Evolutionary conservation across 1,140 invertebrate species (phyloP), one percentile per base, ranked within the genome.

Genomic region (Ceratina australensis): DNA sequence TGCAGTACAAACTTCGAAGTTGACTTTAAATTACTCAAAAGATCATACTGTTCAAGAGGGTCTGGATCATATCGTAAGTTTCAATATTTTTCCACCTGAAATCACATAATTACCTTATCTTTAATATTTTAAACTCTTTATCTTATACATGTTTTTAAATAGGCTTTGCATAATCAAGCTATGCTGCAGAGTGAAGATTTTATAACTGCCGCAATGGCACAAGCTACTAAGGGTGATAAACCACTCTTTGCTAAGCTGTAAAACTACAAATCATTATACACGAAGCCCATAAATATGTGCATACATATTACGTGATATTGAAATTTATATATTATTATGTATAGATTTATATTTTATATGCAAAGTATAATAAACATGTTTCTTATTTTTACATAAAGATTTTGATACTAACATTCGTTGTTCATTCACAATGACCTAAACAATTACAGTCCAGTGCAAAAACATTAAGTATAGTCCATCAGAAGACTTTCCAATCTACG

Each of bases 141-240:
- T 63, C 67, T 60, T 28, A 79, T 4, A 28, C 63, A 33, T 61
- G 60, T 78, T n/a, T 74, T 78, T 18, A 60, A 60, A 79, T 68
- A 98, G 96, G 94, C 94, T 49, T 90, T 94, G 49, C 94, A 95
- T 89, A 99, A 99, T 92, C 95, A 96, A 91, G 89, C 93, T 18
- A 96, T 97, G 94, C 90, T 99, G 54, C 98, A 98, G 91, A 98
- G 97, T 89, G 97, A 99, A 93, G 98, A 99, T 92, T 94, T 99
- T 75, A 90, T 95, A 57, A 97, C 96, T 88, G 95, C 97, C 28
- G 94, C 95, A 3, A 94, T 96, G 84, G 96, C 96, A 26, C 92
- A 93, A 66, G 94, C 95, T 42, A 95, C 95, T 3, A 98, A 97
- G 91, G 92, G 93, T 63, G 93, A 94, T 63, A 90, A 93, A 85